Base-by-base conservation (phyloP, 2,888 invertebrate species). In the Chalcis sispes region DNA sequence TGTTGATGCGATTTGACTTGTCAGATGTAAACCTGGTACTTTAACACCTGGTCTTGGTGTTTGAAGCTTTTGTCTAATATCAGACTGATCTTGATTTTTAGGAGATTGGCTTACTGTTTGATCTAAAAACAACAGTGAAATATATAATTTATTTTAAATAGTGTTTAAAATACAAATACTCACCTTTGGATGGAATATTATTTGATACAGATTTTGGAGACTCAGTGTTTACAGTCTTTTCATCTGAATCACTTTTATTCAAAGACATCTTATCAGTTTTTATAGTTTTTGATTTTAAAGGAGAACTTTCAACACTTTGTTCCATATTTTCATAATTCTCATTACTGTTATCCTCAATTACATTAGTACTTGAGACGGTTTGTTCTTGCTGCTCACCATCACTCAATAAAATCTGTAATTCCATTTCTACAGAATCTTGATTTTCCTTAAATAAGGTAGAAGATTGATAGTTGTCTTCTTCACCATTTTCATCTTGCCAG, bases 1-100 rank as follows among this genome's bases (percentile, higher is more conserved):
- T 77, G 90, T 90, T 0, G 91, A 89, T 1, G 91, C 90, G 62
- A 91, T 91, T 79, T 91, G 91, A 80, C 91, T 91, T 3, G 90
- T 90, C 71, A 91, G 84, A 79, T 90, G 83, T 15, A 87, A 84
- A 42, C 84, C 80, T 1, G 82, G 82, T 13, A 81, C 77, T 76
- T 84, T 83, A 0, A 79, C 79, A 0, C 81, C 82, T 0, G 81
- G 72, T 61, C 83, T 81, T 0, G 82, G 77, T 1, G 80, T 70
- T 32, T 80, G 79, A 8, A 73, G 32, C 42, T 78, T 75, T 48
- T 52, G 66, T 25, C 75, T 79, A 0, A 62, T 20, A 32, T 78
- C 78, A 2, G 64, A 15, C 0, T 70, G 65, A 42, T 72, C 67
- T 10, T 27, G 65, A 59, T 36, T 66, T 23, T 77, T 80, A 40